phyloP scores from a whole-genome alignment of 2,113 vertebrate species.

The Athene cunicularia region DNA sequence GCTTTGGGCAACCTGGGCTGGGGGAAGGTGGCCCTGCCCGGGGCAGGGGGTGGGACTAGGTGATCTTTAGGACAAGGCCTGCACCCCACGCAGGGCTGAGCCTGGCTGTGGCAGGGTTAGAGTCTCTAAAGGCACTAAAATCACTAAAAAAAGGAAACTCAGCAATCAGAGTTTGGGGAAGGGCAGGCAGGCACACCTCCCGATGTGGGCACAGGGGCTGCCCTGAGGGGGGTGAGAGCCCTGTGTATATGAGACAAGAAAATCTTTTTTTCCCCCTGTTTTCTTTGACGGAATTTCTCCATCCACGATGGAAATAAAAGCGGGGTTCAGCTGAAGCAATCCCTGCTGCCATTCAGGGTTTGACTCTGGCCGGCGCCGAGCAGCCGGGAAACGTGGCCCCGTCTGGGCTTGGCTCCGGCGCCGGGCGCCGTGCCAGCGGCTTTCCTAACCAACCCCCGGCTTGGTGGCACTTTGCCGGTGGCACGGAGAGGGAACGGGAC shows the following conservation, averaged over 20 bases:
- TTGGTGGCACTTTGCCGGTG: not conserved
- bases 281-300: not conserved
- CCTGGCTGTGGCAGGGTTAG: fast-evolving
- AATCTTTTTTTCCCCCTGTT: fast-evolving
- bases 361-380: not conserved
- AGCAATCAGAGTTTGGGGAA: not conserved
- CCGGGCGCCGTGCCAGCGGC: conserved; percentile 55
- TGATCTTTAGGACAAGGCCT: too few species aligned
- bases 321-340: not conserved
- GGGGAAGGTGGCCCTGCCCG: too few species aligned
- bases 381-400: conserved; percentile 2
- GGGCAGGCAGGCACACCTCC: not conserved
- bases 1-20: too few species aligned
- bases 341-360: not conserved
- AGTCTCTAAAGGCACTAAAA: too few species aligned
- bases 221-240: not conserved
- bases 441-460: conserved; percentile 17
- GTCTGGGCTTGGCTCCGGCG: conserved; percentile 13
- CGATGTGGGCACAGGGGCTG: fast-evolving
- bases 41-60: too few species aligned
- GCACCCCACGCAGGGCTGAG: not conserved
- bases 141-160: fast-evolving
- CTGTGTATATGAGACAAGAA: too few species aligned
- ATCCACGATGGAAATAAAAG: not conserved
- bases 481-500: not conserved